Percentiles rank a stretch among this genome's conserved stretches.
These are phyloP conservation scores for Chrysolina oricalcia DNA, from an alignment of 2,888 invertebrate genomes.

Conservation along the genomic window DNA sequence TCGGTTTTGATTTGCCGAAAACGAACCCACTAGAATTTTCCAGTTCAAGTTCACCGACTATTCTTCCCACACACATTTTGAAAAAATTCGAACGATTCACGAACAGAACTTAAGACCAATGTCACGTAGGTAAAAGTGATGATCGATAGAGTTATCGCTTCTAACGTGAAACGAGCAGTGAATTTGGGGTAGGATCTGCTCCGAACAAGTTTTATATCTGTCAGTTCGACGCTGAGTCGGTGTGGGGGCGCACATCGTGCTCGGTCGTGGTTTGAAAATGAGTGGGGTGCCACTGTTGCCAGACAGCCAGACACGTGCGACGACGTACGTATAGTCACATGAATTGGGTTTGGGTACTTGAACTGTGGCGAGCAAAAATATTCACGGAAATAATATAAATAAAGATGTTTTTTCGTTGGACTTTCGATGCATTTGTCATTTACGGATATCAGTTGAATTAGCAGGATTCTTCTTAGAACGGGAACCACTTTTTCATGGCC, in stretches of 20 bases:
- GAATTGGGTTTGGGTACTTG: no score
- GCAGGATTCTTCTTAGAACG: no score
- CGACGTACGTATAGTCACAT: no score
- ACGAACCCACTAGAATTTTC: slow-evolving; percentile 10
- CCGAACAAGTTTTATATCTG: not conserved
- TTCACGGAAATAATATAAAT: no score
- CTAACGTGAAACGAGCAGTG: not conserved
- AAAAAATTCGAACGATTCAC: slow-evolving; percentile 5
- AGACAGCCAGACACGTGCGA: no score
- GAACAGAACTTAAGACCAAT: not conserved
- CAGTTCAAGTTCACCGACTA: slow-evolving; percentile 48
- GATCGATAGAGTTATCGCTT: not conserved
- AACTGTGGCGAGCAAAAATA: no score
- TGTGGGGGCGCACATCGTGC: not conserved
- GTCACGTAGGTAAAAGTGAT: slow-evolving; percentile 26
- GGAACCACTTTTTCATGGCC: no score
- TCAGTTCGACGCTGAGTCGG: not conserved
- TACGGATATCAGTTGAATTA: no score
- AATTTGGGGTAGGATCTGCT: not conserved
- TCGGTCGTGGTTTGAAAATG: no score
- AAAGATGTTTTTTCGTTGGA: no score
- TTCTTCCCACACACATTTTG: slow-evolving; percentile 60
- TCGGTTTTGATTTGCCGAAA: slow-evolving; percentile 6
- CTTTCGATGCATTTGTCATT: no score
- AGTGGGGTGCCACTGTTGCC: no score